Evolutionary conservation across 1,140 invertebrate genomes (phyloP).

Genomic region (Laodelphax striatellus): DNA sequence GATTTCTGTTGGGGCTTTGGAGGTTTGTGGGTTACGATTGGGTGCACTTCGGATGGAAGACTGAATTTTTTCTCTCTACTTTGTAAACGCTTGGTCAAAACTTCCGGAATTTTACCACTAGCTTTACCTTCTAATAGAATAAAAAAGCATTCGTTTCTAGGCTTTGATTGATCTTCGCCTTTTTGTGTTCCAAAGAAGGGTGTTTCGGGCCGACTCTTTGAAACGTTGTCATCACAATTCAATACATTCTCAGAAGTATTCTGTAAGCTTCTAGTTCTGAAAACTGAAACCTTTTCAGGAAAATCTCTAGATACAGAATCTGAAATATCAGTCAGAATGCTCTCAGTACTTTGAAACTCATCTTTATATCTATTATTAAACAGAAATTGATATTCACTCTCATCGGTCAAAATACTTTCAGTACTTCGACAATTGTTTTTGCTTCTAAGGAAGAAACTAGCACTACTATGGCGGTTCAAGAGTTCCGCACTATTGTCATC

Average conservation of each 20-base stretch:
- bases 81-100: conserved; percentile 16
- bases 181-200: conserved; percentile 28
- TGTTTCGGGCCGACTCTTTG: conserved; percentile 22
- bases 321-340: conserved; percentile 38
- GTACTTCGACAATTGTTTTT: conserved; percentile 55
- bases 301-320: conserved; percentile 49
- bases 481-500: conserved; percentile 43
- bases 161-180: conserved; percentile 8
- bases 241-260: conserved; percentile 30
- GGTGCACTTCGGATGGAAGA: conserved; percentile 23
- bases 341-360: conserved; percentile 33
- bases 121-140: conserved; percentile 18
- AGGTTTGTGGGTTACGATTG: conserved; percentile 36
- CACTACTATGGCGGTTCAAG: conserved; percentile 35
- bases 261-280: conserved; percentile 37
- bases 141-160: conserved; percentile 24
- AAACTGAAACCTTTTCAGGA: conserved; percentile 31
- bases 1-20: conserved; percentile 36
- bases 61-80: conserved; percentile 15
- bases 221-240: conserved; percentile 20
- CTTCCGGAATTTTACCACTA: conserved; percentile 12
- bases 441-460: conserved; percentile 38
- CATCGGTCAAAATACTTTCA: conserved; percentile 66
- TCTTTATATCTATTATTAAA: conserved; percentile 27
- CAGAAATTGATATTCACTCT: conserved; percentile 46